Conservation (phyloP, 1,140 invertebrate species). For the Bombus consobrinus region DNA sequence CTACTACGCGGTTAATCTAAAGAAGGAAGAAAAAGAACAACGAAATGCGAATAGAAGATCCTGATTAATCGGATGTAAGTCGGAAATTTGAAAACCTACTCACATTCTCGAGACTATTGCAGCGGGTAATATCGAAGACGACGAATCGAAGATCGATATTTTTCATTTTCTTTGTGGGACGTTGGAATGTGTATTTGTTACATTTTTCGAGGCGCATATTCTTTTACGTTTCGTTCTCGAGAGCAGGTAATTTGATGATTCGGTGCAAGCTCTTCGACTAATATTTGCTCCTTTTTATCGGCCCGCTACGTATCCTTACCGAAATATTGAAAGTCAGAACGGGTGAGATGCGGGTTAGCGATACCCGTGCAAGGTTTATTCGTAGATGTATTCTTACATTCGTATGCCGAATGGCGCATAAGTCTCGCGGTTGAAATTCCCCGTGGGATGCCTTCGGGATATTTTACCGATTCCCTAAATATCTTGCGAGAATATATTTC, state of each 20-base stretch:
- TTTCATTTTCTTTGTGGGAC: neutral
- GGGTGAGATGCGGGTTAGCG: conserved; percentile 25
- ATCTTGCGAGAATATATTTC: conserved; percentile 41
- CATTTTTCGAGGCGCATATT: neutral
- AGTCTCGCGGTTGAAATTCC: conserved; percentile 48
- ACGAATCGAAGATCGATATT: neutral
- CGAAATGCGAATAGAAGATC: neutral
- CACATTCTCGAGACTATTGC: neutral
- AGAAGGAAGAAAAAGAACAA: neutral
- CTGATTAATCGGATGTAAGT: neutral
- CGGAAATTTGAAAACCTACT: neutral
- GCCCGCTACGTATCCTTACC: conserved; percentile 17
- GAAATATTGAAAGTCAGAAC: conserved; percentile 47
- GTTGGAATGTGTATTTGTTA: neutral
- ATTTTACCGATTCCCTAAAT: conserved; percentile 53
- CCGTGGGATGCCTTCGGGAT: conserved; percentile 29
- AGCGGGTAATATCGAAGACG: neutral
- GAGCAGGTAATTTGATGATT: neutral
- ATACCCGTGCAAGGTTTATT: conserved; percentile 26
- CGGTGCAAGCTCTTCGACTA: neutral
- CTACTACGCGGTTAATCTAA: no score
- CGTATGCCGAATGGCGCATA: conserved; percentile 46
- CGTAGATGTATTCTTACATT: conserved; percentile 39
- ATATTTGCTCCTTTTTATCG: conserved; percentile 34
- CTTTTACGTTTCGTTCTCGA: neutral